These are phyloP conservation scores for Carcinoscorpius rotundicauda DNA, from an alignment of 1,140 invertebrate genomes.

Conservation along the genomic window DNA sequence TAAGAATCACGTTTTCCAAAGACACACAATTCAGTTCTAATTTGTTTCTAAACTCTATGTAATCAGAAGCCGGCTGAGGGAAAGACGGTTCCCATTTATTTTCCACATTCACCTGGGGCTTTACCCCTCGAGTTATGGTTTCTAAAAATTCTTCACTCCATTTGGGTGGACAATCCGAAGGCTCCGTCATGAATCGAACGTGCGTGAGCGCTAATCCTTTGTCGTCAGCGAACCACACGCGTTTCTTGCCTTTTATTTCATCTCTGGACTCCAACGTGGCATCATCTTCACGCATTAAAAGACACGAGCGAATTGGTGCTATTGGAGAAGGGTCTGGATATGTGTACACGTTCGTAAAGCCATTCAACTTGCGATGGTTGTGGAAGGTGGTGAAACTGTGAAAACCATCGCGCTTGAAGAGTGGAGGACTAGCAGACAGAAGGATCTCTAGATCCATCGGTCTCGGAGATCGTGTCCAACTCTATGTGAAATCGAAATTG, in stretches of 20 bases:
- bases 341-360: too few species aligned
- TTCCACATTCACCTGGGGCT: constrained; percentile 19
- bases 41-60: constrained; percentile 68
- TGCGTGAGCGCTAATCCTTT: constrained; percentile 72
- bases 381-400: neutral
- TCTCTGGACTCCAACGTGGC: neutral
- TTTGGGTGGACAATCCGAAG: constrained; percentile 73
- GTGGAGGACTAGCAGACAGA: constrained; percentile 47
- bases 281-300: too few species aligned
- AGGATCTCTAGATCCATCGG: constrained; percentile 20
- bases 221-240: constrained; percentile 88
- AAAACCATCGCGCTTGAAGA: constrained; percentile 39
- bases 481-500: too few species aligned
- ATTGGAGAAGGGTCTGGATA: too few species aligned
- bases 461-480: neutral
- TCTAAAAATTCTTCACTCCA: constrained; percentile 59
- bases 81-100: constrained; percentile 65
- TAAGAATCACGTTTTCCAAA: constrained; percentile 84
- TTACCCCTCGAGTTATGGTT: constrained; percentile 31
- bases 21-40: constrained; percentile 69
- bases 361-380: too few species aligned
- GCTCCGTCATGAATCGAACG: constrained; percentile 73
- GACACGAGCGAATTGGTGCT: too few species aligned
- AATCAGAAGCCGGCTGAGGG: constrained; percentile 83
- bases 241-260: constrained; percentile 49